phyloP scores from a whole-genome alignment of 2,888 invertebrate genomes.

The Tridacna crocea region DNA sequence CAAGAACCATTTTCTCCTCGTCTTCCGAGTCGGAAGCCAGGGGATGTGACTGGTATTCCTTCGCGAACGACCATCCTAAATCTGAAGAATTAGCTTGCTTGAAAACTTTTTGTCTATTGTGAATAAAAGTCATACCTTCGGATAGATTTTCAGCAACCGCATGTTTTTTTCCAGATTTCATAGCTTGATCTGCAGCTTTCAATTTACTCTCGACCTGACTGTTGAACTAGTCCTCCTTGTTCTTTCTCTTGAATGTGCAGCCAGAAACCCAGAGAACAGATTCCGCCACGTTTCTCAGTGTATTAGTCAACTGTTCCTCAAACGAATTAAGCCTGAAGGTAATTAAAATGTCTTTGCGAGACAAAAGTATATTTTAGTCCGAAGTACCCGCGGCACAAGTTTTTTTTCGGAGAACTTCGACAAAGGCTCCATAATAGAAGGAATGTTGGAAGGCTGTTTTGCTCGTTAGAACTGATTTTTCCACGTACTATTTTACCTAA shows the following conservation, averaged over 20 bases:
- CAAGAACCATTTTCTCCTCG: slow-evolving; percentile 15
- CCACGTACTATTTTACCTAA: too few relatives aligned
- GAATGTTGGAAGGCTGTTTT: too few relatives aligned
- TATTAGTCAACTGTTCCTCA: not conserved
- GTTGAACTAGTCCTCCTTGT: not conserved
- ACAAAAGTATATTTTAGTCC: not conserved
- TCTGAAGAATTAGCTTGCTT: slow-evolving; percentile 30
- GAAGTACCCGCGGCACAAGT: not conserved
- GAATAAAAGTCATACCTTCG: slow-evolving; percentile 12
- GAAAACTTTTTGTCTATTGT: slow-evolving; percentile 29
- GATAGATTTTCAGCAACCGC: not conserved
- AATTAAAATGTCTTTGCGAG: too few relatives aligned
- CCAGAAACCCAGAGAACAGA: too few relatives aligned
- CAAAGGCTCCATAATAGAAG: too few relatives aligned
- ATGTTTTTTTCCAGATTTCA: not conserved
- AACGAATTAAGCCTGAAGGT: too few relatives aligned
- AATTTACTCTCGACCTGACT: not conserved
- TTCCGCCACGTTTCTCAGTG: too few relatives aligned
- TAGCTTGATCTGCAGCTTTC: too few relatives aligned
- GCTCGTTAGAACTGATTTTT: too few relatives aligned
- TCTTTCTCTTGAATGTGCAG: too few relatives aligned
- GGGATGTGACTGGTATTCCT: slow-evolving; percentile 22
- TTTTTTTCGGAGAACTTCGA: too few relatives aligned
- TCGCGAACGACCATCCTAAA: slow-evolving; percentile 25
- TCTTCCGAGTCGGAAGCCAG: slow-evolving; percentile 25